Evolutionary conservation across 2,888 invertebrate genomes (phyloP).

Genomic region (Andrena marginata): DNA sequence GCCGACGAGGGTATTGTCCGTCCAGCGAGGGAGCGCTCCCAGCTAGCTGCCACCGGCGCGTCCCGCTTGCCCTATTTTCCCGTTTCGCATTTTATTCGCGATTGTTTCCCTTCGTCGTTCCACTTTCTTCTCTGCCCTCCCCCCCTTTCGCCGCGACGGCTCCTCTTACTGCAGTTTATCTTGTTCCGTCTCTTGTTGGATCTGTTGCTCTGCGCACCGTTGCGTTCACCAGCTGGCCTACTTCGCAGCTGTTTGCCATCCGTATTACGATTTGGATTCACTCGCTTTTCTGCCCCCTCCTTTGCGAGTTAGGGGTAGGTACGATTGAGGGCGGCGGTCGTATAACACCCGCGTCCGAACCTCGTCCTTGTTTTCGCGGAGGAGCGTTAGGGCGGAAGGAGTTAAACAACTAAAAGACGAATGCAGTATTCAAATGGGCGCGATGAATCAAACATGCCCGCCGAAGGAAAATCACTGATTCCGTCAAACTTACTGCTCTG

Average conservation of each 20-base stretch:
- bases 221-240: neutral
- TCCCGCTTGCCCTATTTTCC: slow-evolving; percentile 25
- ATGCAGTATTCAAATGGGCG: neutral
- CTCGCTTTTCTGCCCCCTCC: neutral
- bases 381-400: too few relatives aligned
- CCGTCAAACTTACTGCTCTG: neutral
- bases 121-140: neutral
- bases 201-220: neutral
- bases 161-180: slow-evolving; percentile 14
- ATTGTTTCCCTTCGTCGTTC: slow-evolving; percentile 20
- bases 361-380: too few relatives aligned
- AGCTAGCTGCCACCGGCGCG: slow-evolving; percentile 27
- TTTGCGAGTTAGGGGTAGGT: too few relatives aligned
- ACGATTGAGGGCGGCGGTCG: too few relatives aligned
- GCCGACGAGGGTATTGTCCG: slow-evolving; percentile 53
- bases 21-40: slow-evolving; percentile 25
- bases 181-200: neutral
- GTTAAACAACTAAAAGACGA: neutral
- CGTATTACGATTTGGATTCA: neutral
- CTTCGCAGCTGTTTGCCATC: slow-evolving; percentile 1
- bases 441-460: neutral
- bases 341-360: too few relatives aligned
- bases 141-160: neutral
- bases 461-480: neutral
- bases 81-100: slow-evolving; percentile 42